Percentiles rank a stretch among this genome's conserved stretches.
These are phyloP conservation scores for Elgonia sp. DNA, from an alignment of 2,888 invertebrate genomes.

Conservation along the genomic window DNA sequence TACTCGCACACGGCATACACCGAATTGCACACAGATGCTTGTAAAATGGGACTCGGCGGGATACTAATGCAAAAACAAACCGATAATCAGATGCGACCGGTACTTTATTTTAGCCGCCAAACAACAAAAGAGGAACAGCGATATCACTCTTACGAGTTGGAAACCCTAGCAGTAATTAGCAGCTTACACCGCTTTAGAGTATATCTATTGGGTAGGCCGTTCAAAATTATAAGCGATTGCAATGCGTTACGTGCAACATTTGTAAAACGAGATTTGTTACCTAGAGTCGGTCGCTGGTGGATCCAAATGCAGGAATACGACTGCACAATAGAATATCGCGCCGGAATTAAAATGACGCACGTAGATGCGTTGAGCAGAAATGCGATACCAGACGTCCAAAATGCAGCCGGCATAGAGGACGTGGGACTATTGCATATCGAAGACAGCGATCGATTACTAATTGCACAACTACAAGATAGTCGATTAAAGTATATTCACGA, in stretches of 20 bases:
- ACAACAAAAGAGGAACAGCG: too few relatives aligned
- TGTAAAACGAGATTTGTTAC: slow-evolving; percentile 9
- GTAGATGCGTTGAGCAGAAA: background rate
- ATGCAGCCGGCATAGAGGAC: background rate
- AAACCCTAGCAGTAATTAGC: too few relatives aligned
- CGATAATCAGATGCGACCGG: too few relatives aligned
- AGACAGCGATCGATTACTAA: background rate
- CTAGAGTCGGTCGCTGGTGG: slow-evolving; percentile 2
- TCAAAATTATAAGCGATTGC: slow-evolving; percentile 15
- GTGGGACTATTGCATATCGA: background rate
- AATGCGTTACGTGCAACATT: background rate
- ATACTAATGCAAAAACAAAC: too few relatives aligned
- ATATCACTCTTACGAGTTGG: too few relatives aligned
- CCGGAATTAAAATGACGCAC: background rate
- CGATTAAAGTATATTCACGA: slow-evolving; percentile 3
- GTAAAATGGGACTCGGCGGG: too few relatives aligned
- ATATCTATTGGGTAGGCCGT: background rate
- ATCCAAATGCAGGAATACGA: slow-evolving; percentile 10
- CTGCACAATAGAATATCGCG: slow-evolving; percentile 2
- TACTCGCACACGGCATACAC: too few relatives aligned
- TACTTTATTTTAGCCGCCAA: too few relatives aligned
- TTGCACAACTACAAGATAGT: slow-evolving; percentile 4
- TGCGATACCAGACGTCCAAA: too few relatives aligned
- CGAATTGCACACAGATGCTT: too few relatives aligned
- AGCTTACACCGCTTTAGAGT: too few relatives aligned